Evolutionary conservation across 2,797 vertebrate species (phyloP), one percentile per base, ranked within the genome.

Genomic region (Gymnoscopelus microlampas): DNA sequence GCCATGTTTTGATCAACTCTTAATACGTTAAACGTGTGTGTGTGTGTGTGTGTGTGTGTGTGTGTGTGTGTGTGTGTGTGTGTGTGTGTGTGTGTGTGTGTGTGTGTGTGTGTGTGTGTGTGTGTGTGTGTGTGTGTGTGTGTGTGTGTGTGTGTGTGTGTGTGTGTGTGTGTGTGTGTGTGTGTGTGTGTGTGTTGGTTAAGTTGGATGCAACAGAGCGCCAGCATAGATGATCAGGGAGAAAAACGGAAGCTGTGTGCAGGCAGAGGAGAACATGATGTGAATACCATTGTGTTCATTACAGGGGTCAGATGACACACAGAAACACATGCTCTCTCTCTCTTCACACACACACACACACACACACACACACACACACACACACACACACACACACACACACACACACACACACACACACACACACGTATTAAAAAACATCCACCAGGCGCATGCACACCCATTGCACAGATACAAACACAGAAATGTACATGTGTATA

Each of bases 261-360:
- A 44, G 39, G 39, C 39, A 9, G 39, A 1, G 39, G 39, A 44
- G 39, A 44, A 44, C 39, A 44, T 44, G 39, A 44, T 44, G 39
- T 44, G 39, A 44, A 44, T 44, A 9, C 39, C 39, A 44, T 8
- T 44, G 13, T 63, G 47, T n/a, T 48, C 12, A 50, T 65, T 60
- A 68, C 23, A 51, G 8, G 14, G 9, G 12, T 3, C 5, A 5
- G 51, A 59, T 32, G 54, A 59, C 15, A 23, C 13, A n/a, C 9
- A 65, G 24, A 64, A 7, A 54, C 29, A 64, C 56, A 60, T n/a
- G 9, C 60, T n/a, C 29, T 26, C 39, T 44, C 39, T 44, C 39
- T 44, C 39, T 44, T 44, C 59, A 53, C 10, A 1, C 48, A n/a
- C 29, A 58, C 19, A 53, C 26, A 54, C 35, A 39, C 35, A 39